A percentile compares a stretch with the other conserved stretches of the same genome.
Conservation (phyloP, 2,113 vertebrate genomes). For the Trachemys scripta region DNA sequence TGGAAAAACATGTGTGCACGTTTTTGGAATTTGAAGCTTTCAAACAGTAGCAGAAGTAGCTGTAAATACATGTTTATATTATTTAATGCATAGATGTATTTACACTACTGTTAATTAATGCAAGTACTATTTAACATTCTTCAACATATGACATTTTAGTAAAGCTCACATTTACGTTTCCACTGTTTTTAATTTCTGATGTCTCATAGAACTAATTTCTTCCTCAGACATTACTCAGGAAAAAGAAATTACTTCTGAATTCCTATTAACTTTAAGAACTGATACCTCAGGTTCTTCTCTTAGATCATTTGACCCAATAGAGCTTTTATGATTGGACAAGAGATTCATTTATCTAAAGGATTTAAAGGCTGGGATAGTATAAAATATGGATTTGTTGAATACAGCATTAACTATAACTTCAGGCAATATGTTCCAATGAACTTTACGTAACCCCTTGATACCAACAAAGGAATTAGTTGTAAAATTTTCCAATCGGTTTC, state of each 20-base stretch:
- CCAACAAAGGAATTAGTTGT: slow-evolving; percentile 88
- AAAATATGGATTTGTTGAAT: slow-evolving; percentile 79
- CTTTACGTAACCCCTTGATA: slow-evolving; percentile 89
- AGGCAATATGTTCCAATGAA: slow-evolving; percentile 84
- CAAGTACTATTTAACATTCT: slow-evolving; percentile 15
- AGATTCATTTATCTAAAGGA: slow-evolving; percentile 75
- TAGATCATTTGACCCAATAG: slow-evolving; percentile 31
- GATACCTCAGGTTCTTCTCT: slow-evolving; percentile 50
- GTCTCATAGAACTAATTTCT: neutral
- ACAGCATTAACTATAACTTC: slow-evolving; percentile 73
- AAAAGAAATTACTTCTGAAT: slow-evolving; percentile 47
- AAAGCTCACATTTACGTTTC: neutral
- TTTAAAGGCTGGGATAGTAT: slow-evolving; percentile 68
- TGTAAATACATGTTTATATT: slow-evolving; percentile 11
- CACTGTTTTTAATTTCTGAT: neutral
- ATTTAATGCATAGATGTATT: neutral
- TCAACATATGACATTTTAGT: neutral
- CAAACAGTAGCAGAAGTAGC: neutral
- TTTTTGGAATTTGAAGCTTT: neutral
- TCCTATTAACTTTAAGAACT: slow-evolving; percentile 30
- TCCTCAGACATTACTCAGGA: neutral
- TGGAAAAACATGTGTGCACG: neutral
- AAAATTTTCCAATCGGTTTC: slow-evolving; percentile 81
- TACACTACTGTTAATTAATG: neutral
- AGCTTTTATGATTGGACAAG: slow-evolving; percentile 68